phyloP scores from a whole-genome alignment of 30 jellyfish, hydroid and myxozoan species.

The Pelagia noctiluca region DNA sequence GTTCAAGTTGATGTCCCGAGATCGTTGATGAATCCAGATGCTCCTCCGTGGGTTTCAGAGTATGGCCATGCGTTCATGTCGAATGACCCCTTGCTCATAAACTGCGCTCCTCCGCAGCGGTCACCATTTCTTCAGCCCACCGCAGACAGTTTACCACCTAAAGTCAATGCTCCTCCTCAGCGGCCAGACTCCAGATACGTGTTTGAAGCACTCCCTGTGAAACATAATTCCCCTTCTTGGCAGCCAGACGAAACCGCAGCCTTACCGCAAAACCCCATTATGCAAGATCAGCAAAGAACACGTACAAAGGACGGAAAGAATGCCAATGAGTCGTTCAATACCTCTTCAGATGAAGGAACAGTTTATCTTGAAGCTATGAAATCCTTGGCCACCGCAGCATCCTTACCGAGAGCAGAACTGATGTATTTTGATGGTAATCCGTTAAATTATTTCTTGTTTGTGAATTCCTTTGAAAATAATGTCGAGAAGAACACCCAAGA shows the following conservation, averaged over 20 bases:
- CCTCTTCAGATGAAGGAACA: slow-evolving; percentile 37
- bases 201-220: neutral
- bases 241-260: neutral
- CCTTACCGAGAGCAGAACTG: slow-evolving; percentile 42
- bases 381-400: slow-evolving; percentile 43
- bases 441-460: slow-evolving; percentile 16
- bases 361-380: slow-evolving; percentile 39
- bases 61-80: too few relatives aligned
- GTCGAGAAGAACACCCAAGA: slow-evolving; percentile 37
- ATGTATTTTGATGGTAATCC: slow-evolving; percentile 56
- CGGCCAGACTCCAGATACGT: neutral
- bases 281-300: too few relatives aligned
- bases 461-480: slow-evolving; percentile 34
- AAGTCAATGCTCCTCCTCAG: neutral
- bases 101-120: too few relatives aligned
- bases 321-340: neutral
- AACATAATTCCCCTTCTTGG: too few relatives aligned
- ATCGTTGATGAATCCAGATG: too few relatives aligned
- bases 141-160: too few relatives aligned
- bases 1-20: too few relatives aligned
- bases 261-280: neutral
- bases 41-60: too few relatives aligned
- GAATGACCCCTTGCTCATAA: too few relatives aligned
- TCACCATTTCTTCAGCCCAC: too few relatives aligned
- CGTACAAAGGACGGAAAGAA: neutral